Conservation (phyloP, 1,140 invertebrate species). For the Liolophura sinensis region DNA sequence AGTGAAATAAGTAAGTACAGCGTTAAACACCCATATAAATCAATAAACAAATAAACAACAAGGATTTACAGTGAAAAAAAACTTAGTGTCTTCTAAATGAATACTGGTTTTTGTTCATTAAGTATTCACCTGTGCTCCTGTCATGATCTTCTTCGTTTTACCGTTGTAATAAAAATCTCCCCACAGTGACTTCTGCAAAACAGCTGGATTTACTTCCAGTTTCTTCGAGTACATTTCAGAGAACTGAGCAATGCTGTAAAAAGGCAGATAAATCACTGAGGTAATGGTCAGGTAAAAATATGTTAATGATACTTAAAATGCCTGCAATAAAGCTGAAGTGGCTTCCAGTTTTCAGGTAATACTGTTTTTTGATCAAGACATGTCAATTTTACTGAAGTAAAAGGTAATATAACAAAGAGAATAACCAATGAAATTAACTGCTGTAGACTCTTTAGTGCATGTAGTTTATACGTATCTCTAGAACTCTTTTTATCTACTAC, state of each 20-base stretch:
- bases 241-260: constrained; percentile 75
- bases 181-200: constrained; percentile 84
- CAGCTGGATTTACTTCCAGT: constrained; percentile 68
- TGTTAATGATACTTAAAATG: not conserved
- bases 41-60: not conserved
- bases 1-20: no score
- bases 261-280: not conserved
- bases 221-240: constrained; percentile 83
- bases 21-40: not conserved
- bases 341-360: no score
- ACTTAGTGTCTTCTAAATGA: not conserved
- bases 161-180: constrained; percentile 92
- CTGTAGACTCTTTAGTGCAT: no score
- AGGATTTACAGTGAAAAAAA: not conserved
- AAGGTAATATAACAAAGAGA: no score
- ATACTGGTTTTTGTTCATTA: no score
- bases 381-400: no score
- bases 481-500: constrained; percentile 5
- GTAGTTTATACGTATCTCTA: no score
- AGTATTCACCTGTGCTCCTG: constrained; percentile 78
- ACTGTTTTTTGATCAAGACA: no score
- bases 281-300: not conserved
- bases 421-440: no score
- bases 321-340: not conserved
- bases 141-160: constrained; percentile 84